phyloP scores from a whole-genome alignment of 2,888 invertebrate genomes.

The Sarcophaga variegata region DNA sequence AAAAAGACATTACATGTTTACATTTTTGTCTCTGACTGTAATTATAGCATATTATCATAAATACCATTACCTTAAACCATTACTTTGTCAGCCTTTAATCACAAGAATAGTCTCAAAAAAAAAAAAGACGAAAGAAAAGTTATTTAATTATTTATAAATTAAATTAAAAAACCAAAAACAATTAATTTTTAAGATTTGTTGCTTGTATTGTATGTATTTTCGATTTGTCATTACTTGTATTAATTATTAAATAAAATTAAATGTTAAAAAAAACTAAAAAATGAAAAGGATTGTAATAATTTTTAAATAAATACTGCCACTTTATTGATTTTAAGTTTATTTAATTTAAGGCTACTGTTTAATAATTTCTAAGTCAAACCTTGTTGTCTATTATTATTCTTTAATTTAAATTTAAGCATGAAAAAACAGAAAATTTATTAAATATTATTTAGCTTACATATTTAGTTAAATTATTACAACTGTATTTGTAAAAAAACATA shows the following conservation, averaged over 20 bases:
- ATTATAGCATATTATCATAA: too few relatives aligned
- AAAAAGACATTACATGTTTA: too few relatives aligned
- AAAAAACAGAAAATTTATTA: not conserved
- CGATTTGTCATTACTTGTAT: not conserved
- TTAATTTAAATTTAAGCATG: not conserved
- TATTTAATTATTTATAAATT: conserved; percentile 12
- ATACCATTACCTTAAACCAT: conserved; percentile 18
- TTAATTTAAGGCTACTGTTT: conserved; percentile 35
- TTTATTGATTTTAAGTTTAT: conserved; percentile 60
- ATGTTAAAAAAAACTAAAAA: not conserved
- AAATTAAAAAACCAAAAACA: not conserved
- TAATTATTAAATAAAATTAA: not conserved
- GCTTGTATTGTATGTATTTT: conserved; percentile 27
- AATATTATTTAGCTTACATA: conserved; percentile 37
- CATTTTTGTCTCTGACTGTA: too few relatives aligned
- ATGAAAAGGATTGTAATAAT: not conserved
- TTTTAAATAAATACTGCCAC: conserved; percentile 57
- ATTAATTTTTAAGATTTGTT: conserved; percentile 59
- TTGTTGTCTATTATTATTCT: conserved; percentile 34
- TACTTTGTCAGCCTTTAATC: conserved; percentile 67
- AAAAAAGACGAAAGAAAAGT: not conserved
- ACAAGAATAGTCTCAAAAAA: conserved; percentile 17
- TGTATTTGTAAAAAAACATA: too few relatives aligned
- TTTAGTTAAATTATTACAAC: conserved; percentile 41
- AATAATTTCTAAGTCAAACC: conserved; percentile 44